A percentile compares a stretch with the other conserved stretches of the same genome.
These are phyloP conservation scores for Aix galericulata DNA, from an alignment of 2,113 vertebrate genomes.

Conservation along the genomic window DNA sequence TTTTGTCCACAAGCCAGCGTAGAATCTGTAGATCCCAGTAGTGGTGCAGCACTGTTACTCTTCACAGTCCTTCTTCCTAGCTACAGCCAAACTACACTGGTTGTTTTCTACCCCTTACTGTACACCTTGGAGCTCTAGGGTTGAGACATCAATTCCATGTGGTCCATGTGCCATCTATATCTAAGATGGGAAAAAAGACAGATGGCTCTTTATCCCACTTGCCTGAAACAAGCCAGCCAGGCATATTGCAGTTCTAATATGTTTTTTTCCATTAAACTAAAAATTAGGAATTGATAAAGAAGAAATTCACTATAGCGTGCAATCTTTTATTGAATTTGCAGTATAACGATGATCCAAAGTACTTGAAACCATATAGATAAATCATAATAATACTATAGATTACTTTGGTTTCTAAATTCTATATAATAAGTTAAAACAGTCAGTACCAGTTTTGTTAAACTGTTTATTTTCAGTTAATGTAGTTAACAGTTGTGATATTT, in stretches of 20 bases:
- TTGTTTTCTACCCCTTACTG: not conserved
- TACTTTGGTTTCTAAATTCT: not conserved
- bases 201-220: not conserved
- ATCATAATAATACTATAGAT: not conserved
- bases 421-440: not conserved
- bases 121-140: not conserved
- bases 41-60: not conserved
- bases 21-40: rapidly evolving
- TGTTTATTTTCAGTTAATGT: not conserved
- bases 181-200: not conserved
- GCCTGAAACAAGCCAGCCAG: not conserved
- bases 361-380: not conserved
- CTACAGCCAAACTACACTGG: not conserved
- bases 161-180: not conserved
- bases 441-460: not conserved
- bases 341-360: not conserved
- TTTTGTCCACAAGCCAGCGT: not conserved
- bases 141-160: not conserved
- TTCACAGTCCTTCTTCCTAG: rapidly evolving
- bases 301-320: not conserved
- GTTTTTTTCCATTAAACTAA: not conserved
- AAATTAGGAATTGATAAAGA: not conserved
- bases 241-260: not conserved
- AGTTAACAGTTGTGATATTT: not conserved
- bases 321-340: not conserved